Evolutionary conservation across 1,140 invertebrate genomes (phyloP).

Genomic region (Procambarus clarkii): DNA sequence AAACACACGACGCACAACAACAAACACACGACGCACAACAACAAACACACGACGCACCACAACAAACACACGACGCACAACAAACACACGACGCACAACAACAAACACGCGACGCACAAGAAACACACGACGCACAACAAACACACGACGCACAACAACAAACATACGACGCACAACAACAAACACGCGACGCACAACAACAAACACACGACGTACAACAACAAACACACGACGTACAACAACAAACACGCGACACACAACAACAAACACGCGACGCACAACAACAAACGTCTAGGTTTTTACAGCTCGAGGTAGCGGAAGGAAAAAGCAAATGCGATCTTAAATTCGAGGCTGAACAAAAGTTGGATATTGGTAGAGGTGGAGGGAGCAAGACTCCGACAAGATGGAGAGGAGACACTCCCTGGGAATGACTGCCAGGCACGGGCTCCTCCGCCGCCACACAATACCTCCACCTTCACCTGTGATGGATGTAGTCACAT

Average conservation of each 20-base stretch:
- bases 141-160: too few relatives aligned
- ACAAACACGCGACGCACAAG: background rate
- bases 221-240: too few relatives aligned
- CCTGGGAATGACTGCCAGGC: slow-evolving; percentile 6
- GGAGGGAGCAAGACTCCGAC: slow-evolving; percentile 15
- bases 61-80: background rate
- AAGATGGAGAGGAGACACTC: slow-evolving; percentile 21
- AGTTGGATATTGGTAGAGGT: slow-evolving; percentile 44
- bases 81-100: background rate
- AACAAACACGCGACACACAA: too few relatives aligned
- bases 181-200: too few relatives aligned
- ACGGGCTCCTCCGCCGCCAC: background rate
- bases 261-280: too few relatives aligned
- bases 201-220: too few relatives aligned
- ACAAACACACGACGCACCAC: background rate
- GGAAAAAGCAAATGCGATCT: slow-evolving; percentile 50
- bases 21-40: too few relatives aligned
- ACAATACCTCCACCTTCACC: too few relatives aligned
- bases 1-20: too few relatives aligned
- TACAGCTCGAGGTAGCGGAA: background rate
- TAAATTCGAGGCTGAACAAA: slow-evolving; percentile 43
- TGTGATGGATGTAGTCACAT: too few relatives aligned
- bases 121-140: too few relatives aligned
- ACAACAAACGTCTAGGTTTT: background rate
- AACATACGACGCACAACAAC: too few relatives aligned